Percentiles rank a stretch among this genome's conserved stretches.
Evolutionary conservation across 2,888 invertebrate genomes (phyloP).

Genomic region (Coleophora deauratella): DNA sequence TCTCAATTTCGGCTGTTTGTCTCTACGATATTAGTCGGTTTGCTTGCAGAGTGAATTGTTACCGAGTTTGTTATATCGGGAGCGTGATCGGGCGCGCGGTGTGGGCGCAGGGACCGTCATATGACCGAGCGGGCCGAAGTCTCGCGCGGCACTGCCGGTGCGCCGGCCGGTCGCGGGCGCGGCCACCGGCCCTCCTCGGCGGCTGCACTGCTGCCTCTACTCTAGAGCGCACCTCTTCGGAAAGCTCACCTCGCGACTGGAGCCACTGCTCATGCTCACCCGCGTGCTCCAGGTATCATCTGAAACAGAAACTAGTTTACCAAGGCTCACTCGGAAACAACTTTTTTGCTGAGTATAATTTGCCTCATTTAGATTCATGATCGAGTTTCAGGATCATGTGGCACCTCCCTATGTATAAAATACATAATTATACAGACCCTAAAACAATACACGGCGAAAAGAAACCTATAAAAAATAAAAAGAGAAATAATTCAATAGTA

Average conservation of each 20-base stretch:
- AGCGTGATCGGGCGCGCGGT: slow-evolving; percentile 41
- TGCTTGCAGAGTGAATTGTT: slow-evolving; percentile 39
- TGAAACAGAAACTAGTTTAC: slow-evolving; percentile 32
- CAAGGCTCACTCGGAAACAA: slow-evolving; percentile 4
- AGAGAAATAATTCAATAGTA: too few species aligned
- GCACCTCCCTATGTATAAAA: too few species aligned
- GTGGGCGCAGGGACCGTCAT: slow-evolving; percentile 31
- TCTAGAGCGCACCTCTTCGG: slow-evolving; percentile 34
- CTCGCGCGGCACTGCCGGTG: slow-evolving; percentile 57
- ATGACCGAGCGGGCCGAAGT: slow-evolving; percentile 42
- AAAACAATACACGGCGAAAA: too few species aligned
- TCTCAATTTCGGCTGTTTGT: slow-evolving; percentile 24
- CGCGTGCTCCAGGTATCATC: slow-evolving; percentile 27
- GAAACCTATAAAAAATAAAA: too few species aligned
- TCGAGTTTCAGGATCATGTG: too few species aligned
- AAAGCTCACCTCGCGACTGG: slow-evolving; percentile 33
- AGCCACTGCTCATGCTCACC: too few species aligned
- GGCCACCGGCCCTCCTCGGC: slow-evolving; percentile 12
- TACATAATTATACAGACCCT: too few species aligned
- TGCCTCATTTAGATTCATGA: too few species aligned
- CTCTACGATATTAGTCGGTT: slow-evolving; percentile 42
- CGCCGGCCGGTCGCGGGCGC: slow-evolving; percentile 1
- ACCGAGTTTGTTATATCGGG: slow-evolving; percentile 49
- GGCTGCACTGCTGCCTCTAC: slow-evolving; percentile 34
- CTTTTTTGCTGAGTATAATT: neutral